These are phyloP conservation scores for Metridium senile DNA, from an alignment of 92 coral and sea anemone genomes.

Conservation along the genomic window DNA sequence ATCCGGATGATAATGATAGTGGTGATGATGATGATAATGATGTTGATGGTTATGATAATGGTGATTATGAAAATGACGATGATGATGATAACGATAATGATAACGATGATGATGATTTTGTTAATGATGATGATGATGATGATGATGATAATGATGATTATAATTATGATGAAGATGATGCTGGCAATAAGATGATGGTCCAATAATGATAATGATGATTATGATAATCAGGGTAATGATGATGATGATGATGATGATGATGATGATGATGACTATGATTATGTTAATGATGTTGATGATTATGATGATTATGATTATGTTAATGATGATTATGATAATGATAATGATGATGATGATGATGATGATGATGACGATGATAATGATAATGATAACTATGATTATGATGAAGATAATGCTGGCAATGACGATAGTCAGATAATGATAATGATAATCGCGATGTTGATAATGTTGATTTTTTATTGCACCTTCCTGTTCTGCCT, in stretches of 20 bases:
- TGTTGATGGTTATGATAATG: no score
- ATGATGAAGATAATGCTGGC: neutral
- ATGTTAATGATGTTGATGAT: neutral
- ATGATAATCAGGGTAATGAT: neutral
- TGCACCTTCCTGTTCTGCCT: no score
- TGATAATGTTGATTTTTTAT: no score
- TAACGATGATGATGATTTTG: no score
- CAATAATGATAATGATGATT: neutral
- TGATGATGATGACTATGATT: neutral
- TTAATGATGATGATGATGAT: neutral
- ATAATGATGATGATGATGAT: neutral
- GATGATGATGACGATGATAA: neutral
- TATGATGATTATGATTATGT: neutral
- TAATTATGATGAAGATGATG: neutral
- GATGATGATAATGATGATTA: neutral
- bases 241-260: neutral
- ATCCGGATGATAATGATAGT: no score
- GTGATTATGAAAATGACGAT: no score
- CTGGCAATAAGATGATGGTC: neutral
- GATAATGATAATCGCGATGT: no score
- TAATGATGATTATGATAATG: neutral
- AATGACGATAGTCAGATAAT: no score
- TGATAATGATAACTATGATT: neutral
- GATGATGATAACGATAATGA: no score
- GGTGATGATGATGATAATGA: no score